Evolutionary conservation across 2,888 invertebrate genomes (phyloP).

Genomic region (Pecten maximus): DNA sequence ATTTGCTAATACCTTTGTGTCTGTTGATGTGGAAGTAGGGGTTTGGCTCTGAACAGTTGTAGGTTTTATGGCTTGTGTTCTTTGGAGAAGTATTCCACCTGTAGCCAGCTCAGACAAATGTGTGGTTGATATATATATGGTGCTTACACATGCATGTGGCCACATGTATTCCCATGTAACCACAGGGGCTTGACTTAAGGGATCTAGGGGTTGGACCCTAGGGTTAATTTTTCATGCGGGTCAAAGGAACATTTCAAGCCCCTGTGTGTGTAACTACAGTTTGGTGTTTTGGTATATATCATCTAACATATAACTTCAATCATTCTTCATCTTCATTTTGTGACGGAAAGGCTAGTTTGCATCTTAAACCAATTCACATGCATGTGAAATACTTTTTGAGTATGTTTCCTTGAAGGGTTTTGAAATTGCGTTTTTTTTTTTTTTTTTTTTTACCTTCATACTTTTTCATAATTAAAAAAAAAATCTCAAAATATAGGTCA

Average conservation of each 20-base stretch:
- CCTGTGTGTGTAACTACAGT: background rate
- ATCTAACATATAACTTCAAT: background rate
- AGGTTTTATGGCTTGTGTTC: background rate
- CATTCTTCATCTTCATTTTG: background rate
- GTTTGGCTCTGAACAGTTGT: background rate
- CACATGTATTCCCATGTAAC: background rate
- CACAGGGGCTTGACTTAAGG: too few species aligned
- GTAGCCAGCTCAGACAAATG: background rate
- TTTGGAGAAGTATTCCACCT: background rate
- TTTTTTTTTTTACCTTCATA: too few species aligned
- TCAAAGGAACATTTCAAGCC: too few species aligned
- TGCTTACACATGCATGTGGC: background rate
- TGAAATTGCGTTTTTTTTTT: background rate
- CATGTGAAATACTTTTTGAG: background rate
- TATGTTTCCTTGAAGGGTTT: too few species aligned
- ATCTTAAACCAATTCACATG: background rate
- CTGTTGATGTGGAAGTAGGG: slow-evolving; percentile 12
- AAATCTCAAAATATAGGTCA: too few species aligned
- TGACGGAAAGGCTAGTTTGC: background rate
- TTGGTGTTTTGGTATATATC: background rate
- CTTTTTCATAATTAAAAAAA: too few species aligned
- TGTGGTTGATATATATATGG: background rate
- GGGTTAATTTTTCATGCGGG: too few species aligned
- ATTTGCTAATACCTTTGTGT: background rate
- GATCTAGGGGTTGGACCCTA: too few species aligned